phyloP scores from a whole-genome alignment of 2,113 vertebrate genomes.

The Naja naja region DNA sequence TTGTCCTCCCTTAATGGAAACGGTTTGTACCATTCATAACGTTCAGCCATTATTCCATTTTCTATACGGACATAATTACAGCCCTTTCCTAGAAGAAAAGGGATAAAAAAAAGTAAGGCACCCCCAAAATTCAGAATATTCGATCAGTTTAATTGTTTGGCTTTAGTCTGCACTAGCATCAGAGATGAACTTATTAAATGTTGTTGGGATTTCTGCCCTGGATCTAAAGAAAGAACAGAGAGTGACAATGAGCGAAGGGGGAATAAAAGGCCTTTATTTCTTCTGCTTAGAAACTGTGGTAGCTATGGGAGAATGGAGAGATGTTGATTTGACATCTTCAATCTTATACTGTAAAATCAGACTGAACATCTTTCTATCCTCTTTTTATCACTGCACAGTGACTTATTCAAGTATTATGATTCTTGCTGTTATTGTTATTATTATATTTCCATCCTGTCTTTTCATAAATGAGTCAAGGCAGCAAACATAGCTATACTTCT shows the following conservation, averaged over 20 bases:
- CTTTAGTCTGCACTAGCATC: neutral
- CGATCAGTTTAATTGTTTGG: neutral
- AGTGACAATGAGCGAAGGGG: neutral
- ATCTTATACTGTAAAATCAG: neutral
- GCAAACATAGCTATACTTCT: neutral
- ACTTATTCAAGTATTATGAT: neutral
- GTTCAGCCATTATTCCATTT: neutral
- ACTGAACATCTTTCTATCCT: neutral
- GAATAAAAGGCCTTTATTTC: neutral
- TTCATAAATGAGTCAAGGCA: neutral
- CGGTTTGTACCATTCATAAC: fast-evolving
- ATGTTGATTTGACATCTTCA: neutral
- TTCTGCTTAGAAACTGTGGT: neutral
- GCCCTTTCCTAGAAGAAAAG: neutral
- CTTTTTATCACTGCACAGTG: neutral
- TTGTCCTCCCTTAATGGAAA: neutral
- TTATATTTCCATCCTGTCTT: neutral
- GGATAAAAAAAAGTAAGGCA: neutral
- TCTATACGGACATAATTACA: neutral
- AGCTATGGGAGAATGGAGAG: neutral
- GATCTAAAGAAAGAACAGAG: neutral
- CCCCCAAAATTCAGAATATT: neutral
- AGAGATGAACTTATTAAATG: neutral
- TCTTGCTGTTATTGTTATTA: neutral
- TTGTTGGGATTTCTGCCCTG: neutral